A percentile compares a stretch with the other conserved stretches of the same genome.
Conservation (phyloP, 1,140 invertebrate species). For the Eciton burchellii region DNA sequence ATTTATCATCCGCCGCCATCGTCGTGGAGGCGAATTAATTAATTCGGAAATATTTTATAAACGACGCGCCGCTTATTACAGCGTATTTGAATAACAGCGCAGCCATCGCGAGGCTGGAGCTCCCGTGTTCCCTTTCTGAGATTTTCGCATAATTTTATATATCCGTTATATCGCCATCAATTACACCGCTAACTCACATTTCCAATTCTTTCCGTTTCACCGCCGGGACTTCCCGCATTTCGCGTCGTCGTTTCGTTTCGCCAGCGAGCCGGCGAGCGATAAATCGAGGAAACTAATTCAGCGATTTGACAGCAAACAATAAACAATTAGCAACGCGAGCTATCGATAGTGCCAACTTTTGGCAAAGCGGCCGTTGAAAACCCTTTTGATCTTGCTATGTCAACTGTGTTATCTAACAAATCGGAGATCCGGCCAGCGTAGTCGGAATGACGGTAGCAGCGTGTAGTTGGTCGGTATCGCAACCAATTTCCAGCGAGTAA, state of each 20-base stretch:
- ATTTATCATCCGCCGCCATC: conserved; percentile 14
- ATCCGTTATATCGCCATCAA: not conserved
- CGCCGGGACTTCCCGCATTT: not conserved
- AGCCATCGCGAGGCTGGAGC: not conserved
- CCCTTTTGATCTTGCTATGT: conserved; percentile 9
- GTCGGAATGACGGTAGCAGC: not conserved
- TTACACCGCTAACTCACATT: not conserved
- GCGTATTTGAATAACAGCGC: conserved; percentile 2
- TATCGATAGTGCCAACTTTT: not conserved
- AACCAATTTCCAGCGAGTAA: conserved; percentile 71
- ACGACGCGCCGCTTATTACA: not conserved
- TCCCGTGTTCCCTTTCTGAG: not conserved
- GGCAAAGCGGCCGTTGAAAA: not conserved
- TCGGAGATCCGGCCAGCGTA: conserved; percentile 44
- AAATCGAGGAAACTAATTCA: not conserved
- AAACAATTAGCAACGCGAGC: not conserved
- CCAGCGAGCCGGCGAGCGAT: not conserved
- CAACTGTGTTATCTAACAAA: conserved; percentile 42
- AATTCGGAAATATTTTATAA: conserved; percentile 31
- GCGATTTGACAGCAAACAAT: not conserved
- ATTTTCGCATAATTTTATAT: not conserved
- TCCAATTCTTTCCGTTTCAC: not conserved
- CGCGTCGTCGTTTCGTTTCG: not conserved
- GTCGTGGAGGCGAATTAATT: conserved; percentile 13
- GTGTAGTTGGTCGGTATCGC: conserved; percentile 68